Percentiles rank a stretch among this genome's conserved stretches.
phyloP scores from a whole-genome alignment of 2,797 vertebrate species.

The Naso thynnoides region DNA sequence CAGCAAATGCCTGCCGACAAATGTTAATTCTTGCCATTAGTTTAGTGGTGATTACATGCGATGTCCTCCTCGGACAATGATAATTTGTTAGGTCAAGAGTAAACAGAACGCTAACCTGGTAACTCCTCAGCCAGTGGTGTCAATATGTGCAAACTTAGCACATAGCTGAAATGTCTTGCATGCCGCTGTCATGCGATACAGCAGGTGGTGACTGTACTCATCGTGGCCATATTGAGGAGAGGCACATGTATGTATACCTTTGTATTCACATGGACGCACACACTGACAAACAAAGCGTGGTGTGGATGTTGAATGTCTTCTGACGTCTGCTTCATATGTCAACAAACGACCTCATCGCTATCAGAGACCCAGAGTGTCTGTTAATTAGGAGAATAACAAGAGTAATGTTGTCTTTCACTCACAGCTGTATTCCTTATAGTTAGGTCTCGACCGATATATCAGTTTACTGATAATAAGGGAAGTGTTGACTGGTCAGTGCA shows the following conservation, averaged over 20 bases:
- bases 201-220: constrained; percentile 60
- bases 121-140: constrained; percentile 4
- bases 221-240: constrained; percentile 25
- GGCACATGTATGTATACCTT: constrained; percentile 5
- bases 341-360: neutral
- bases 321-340: neutral
- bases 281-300: neutral
- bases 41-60: neutral
- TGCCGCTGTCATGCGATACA: constrained; percentile 49
- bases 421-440: no score
- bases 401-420: neutral
- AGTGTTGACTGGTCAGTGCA: no score
- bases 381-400: neutral
- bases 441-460: no score
- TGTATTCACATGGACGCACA: constrained; percentile 21
- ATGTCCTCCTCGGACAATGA: constrained; percentile 13
- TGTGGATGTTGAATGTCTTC: neutral
- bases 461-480: no score
- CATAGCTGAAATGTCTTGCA: constrained; percentile 37
- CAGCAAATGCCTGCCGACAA: neutral
- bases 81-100: constrained; percentile 10
- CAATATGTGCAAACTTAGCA: constrained; percentile 49
- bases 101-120: constrained; percentile 28
- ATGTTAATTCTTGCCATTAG: neutral
- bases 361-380: neutral